Percentiles rank a stretch among this genome's conserved stretches.
Conservation (phyloP, 2,113 vertebrate genomes). For the Cavia aperea region DNA sequence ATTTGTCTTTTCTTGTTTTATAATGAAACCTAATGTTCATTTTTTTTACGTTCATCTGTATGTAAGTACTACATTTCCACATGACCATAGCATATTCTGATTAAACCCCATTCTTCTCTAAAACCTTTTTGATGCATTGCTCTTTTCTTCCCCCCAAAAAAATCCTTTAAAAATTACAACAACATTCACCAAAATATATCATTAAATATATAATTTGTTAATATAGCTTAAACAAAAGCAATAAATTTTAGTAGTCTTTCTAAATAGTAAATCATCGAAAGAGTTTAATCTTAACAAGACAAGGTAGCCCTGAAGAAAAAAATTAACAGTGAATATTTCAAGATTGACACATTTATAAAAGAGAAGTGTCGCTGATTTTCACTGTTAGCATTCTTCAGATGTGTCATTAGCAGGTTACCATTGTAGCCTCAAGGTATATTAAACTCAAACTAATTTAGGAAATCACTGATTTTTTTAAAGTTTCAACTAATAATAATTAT, state of each 20-base stretch:
- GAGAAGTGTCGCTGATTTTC: neutral
- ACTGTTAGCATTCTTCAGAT: neutral
- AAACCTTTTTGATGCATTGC: neutral
- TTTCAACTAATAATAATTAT: neutral
- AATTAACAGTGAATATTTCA: constrained; percentile 2
- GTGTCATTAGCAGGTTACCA: neutral
- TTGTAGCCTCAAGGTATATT: neutral
- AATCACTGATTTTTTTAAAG: neutral
- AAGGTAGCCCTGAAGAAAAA: neutral
- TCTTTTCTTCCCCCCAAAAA: neutral
- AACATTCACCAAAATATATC: neutral
- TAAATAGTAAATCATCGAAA: neutral
- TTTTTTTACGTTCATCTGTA: neutral
- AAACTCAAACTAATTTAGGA: constrained; percentile 16
- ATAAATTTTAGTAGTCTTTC: neutral
- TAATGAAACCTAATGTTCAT: neutral
- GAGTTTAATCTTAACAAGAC: neutral
- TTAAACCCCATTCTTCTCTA: neutral
- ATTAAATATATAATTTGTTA: neutral
- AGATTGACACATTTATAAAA: neutral
- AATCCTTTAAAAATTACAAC: neutral
- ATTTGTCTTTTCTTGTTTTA: neutral
- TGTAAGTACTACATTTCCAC: no score
- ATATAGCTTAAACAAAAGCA: neutral
- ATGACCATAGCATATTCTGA: neutral